Conservation (phyloP, 2,113 vertebrate species). For the Charina bottae region DNA sequence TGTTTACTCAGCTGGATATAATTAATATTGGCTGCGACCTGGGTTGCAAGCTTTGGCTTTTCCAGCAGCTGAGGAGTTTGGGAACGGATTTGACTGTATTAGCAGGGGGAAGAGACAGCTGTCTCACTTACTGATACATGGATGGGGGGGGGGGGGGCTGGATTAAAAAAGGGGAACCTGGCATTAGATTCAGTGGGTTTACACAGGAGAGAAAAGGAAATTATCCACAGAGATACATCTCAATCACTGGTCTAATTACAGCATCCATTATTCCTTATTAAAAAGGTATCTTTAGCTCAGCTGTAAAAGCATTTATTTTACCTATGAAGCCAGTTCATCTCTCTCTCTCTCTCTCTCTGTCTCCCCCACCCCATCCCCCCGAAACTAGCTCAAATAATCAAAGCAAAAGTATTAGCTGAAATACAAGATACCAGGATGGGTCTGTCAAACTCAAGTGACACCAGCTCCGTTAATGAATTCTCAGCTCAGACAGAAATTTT, state of each 20-base stretch:
- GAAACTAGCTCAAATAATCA: neutral
- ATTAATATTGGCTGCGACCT: conserved; percentile 4
- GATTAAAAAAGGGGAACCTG: conserved; percentile 11
- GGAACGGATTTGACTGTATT: conserved; percentile 31
- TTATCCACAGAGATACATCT: neutral
- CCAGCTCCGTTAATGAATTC: neutral
- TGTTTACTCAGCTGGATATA: conserved; percentile 1
- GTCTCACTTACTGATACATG: conserved; percentile 5
- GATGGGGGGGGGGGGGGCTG: neutral
- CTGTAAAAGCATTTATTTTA: neutral
- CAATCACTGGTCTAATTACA: conserved; percentile 22
- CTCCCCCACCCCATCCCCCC: neutral
- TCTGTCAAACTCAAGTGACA: neutral
- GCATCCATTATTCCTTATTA: conserved; percentile 10
- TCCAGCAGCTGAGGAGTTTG: neutral
- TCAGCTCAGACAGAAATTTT: neutral
- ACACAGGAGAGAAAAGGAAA: neutral
- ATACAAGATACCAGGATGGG: neutral
- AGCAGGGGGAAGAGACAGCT: conserved; percentile 27
- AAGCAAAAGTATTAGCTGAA: neutral
- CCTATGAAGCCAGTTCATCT: neutral
- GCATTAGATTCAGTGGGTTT: conserved; percentile 13
- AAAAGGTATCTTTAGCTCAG: neutral
- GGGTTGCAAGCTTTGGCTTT: neutral
- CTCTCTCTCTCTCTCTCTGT: neutral